Evolutionary conservation across 2,797 vertebrate genomes (phyloP).

Genomic region (Ptychobarbus kaznakovi): DNA sequence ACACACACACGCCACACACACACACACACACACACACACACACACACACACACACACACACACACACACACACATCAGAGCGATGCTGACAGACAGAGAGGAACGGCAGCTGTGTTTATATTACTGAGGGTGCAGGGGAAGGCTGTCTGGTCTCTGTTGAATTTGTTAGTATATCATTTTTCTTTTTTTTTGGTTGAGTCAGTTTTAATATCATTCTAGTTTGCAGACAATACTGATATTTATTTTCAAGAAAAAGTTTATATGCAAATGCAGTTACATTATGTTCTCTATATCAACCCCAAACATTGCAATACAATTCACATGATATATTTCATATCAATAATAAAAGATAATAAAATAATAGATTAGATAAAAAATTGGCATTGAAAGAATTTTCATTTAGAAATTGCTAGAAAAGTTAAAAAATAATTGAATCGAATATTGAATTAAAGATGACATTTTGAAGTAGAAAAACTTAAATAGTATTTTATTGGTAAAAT

Average conservation of each 20-base stretch:
- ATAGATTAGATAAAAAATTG: too few species aligned
- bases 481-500: too few species aligned
- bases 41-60: not conserved
- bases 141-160: not conserved
- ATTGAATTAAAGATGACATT: too few species aligned
- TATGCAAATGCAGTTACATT: not conserved
- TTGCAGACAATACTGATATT: not conserved
- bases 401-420: too few species aligned
- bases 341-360: too few species aligned
- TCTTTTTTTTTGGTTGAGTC: not conserved
- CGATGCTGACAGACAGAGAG: slow-evolving; percentile 47
- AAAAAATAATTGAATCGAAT: too few species aligned
- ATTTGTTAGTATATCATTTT: not conserved
- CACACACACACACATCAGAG: slow-evolving; percentile 31
- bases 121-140: slow-evolving; percentile 43
- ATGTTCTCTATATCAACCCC: not conserved
- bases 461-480: too few species aligned
- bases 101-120: slow-evolving; percentile 79
- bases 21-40: not conserved
- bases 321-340: too few species aligned
- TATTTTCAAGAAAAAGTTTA: not conserved
- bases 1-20: slow-evolving; percentile 18
- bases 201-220: not conserved
- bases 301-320: not conserved
- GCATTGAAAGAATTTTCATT: too few species aligned